Conservation (phyloP, 2,113 vertebrate species). For the Acrocephalus arundinaceus region DNA sequence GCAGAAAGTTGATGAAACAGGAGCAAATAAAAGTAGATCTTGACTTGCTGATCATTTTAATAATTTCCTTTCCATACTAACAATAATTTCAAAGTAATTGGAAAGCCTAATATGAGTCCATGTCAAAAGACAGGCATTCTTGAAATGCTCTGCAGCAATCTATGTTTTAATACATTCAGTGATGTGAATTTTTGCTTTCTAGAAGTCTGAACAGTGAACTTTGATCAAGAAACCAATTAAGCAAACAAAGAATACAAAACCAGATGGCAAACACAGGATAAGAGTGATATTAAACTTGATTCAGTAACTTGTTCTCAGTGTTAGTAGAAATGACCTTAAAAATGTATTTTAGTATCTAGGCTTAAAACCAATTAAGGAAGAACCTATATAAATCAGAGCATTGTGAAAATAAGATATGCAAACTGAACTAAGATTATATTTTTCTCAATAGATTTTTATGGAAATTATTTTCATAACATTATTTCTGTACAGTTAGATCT, state of each 20-base stretch:
- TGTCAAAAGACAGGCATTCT: background rate
- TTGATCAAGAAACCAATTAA: background rate
- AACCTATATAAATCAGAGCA: background rate
- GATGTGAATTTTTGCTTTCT: background rate
- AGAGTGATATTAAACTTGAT: background rate
- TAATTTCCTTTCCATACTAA: background rate
- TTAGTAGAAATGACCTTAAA: constrained; percentile 51
- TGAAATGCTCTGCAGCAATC: background rate
- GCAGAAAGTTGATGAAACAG: background rate
- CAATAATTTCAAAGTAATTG: background rate
- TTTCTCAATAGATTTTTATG: background rate
- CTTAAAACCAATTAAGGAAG: background rate
- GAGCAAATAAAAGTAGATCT: background rate
- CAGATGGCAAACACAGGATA: background rate
- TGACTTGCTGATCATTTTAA: background rate
- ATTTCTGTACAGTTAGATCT: background rate
- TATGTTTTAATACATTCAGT: background rate
- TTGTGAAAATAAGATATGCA: background rate
- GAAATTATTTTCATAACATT: background rate
- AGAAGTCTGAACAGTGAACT: background rate
- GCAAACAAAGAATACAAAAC: background rate
- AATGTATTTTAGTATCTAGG: constrained; percentile 10
- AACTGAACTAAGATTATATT: background rate
- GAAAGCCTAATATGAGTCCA: background rate
- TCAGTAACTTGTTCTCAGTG: background rate